Percentiles rank a stretch among this genome's conserved stretches.
phyloP scores from a whole-genome alignment of 2,113 vertebrate genomes.

The Lathamus discolor region DNA sequence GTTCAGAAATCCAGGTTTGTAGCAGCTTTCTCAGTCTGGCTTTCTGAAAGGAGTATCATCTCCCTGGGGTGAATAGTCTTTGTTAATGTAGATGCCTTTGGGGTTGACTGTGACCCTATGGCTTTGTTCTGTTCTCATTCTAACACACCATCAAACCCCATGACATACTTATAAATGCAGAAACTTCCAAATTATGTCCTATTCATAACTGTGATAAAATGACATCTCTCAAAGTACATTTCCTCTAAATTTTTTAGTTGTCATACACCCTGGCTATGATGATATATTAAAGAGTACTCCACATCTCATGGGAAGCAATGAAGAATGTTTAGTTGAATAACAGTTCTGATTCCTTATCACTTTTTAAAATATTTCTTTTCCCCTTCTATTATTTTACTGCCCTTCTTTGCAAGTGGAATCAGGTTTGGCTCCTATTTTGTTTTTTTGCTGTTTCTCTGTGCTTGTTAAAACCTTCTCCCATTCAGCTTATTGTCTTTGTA shows the following conservation, averaged over 20 bases:
- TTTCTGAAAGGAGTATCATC: not conserved
- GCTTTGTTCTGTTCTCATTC: constrained; percentile 27
- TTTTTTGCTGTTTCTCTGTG: not conserved
- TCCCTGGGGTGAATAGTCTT: not conserved
- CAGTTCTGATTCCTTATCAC: not conserved
- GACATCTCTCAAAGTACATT: not conserved
- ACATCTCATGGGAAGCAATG: not conserved
- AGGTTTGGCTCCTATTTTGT: not conserved
- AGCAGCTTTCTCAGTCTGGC: not conserved
- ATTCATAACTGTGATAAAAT: constrained; percentile 45
- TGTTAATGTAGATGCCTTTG: not conserved
- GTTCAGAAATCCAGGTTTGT: not conserved
- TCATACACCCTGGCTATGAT: not conserved
- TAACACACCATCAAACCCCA: not conserved
- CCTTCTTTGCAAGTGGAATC: not conserved
- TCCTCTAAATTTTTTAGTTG: constrained; percentile 37
- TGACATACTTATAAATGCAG: constrained; percentile 23
- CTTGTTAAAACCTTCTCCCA: not conserved
- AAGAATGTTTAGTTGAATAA: not conserved
- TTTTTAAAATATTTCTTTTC: not conserved
- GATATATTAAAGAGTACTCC: constrained; percentile 28
- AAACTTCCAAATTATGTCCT: not conserved
- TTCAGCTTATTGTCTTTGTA: not conserved
- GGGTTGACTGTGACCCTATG: not conserved
- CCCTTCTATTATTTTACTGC: not conserved